Evolutionary conservation across 1,140 invertebrate genomes (phyloP).

Genomic region (Bombus waltoni): DNA sequence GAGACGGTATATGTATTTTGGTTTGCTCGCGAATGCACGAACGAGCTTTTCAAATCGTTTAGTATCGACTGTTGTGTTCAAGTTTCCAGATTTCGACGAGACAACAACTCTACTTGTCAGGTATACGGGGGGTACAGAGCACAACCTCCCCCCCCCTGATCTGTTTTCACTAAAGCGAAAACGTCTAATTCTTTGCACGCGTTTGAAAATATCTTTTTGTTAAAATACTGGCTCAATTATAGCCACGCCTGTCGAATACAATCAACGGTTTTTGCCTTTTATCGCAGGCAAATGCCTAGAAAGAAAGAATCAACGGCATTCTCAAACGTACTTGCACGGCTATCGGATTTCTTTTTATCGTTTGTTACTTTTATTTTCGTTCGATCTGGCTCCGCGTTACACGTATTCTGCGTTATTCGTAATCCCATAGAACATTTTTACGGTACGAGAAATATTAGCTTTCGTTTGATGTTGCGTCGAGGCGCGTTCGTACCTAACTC

Average conservation of each 20-base stretch:
- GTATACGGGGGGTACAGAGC: neutral
- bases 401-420: neutral
- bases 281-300: too few relatives aligned
- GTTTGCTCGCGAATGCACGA: conserved; percentile 20
- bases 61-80: conserved; percentile 2
- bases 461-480: neutral
- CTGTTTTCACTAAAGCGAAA: too few relatives aligned
- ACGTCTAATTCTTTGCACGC: too few relatives aligned
- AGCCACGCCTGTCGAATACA: accelerated
- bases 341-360: neutral
- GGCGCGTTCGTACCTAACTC: too few relatives aligned
- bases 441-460: neutral
- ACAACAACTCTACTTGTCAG: conserved; percentile 18
- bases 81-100: conserved; percentile 35
- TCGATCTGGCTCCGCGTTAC: too few relatives aligned
- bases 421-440: neutral
- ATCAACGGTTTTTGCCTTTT: too few relatives aligned
- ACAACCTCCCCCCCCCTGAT: too few relatives aligned
- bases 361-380: neutral
- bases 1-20: neutral
- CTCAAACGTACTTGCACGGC: neutral
- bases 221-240: too few relatives aligned
- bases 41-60: conserved; percentile 33
- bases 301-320: neutral
- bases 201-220: too few relatives aligned